These are phyloP conservation scores for Labeo rohita DNA, from an alignment of 2,113 vertebrate genomes.

Conservation along the genomic window DNA sequence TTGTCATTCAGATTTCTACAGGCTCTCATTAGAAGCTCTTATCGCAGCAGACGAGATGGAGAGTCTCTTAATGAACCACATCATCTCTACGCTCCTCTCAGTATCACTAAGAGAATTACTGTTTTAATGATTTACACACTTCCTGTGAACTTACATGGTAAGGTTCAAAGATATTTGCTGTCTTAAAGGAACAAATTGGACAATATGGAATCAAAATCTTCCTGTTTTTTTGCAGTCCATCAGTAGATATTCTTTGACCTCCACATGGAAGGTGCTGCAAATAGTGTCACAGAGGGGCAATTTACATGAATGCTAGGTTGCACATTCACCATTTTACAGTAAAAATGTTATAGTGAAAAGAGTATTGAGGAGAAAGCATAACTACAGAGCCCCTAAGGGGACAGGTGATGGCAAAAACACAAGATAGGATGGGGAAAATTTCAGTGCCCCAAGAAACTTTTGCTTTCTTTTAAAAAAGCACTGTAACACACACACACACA, in stretches of 20 bases:
- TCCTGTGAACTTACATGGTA: background rate
- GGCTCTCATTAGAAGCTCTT: constrained; percentile 43
- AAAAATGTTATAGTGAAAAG: background rate
- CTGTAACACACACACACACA: no score
- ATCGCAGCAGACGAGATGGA: constrained; percentile 14
- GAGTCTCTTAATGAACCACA: constrained; percentile 34
- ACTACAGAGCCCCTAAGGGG: background rate
- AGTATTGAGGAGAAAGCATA: background rate
- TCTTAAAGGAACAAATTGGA: background rate
- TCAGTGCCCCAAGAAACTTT: background rate
- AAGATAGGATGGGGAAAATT: background rate
- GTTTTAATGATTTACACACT: background rate
- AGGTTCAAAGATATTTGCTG: background rate
- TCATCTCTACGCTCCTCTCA: background rate
- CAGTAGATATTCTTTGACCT: background rate
- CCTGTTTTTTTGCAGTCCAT: background rate
- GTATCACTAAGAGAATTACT: background rate
- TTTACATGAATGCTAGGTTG: background rate
- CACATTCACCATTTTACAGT: background rate
- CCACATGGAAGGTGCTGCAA: background rate
- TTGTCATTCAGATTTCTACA: constrained; percentile 46
- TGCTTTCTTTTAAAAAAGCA: no score
- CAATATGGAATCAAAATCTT: background rate
- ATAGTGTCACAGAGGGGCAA: background rate
- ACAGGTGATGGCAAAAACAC: background rate